Evolutionary conservation across 2,888 invertebrate genomes (phyloP).

Genomic region (Chaitophorus viminalis): DNA sequence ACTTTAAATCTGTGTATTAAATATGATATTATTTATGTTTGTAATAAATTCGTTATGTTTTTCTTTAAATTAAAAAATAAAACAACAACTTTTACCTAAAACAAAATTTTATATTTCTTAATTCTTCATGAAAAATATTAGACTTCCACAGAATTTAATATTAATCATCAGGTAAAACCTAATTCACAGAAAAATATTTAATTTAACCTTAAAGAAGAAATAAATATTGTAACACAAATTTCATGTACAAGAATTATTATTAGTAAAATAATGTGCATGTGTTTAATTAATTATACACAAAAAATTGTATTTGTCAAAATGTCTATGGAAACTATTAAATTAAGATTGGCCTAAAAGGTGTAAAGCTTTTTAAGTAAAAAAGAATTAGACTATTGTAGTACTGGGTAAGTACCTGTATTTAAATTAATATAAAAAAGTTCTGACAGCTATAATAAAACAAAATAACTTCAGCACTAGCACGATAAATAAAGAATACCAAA

Average conservation of each 20-base stretch:
- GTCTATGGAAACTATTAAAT: not conserved
- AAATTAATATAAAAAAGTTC: conserved; percentile 44
- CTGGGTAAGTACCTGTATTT: conserved; percentile 43
- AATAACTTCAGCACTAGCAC: conserved; percentile 13
- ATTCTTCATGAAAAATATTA: not conserved
- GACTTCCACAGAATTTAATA: not conserved
- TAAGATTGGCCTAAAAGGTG: not conserved
- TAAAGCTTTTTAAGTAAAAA: conserved; percentile 8
- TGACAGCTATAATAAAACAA: conserved; percentile 35
- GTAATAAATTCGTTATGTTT: not conserved
- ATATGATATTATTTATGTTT: not conserved
- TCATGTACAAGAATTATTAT: not conserved
- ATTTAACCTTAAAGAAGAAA: not conserved
- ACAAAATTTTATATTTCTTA: not conserved
- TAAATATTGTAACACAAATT: not conserved
- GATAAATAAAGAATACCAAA: conserved; percentile 54
- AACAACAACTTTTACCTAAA: not conserved
- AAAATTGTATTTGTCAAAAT: not conserved
- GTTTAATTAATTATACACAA: conserved; percentile 2
- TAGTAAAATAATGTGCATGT: not conserved
- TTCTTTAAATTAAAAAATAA: not conserved
- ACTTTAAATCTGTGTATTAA: not conserved
- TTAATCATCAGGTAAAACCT: not conserved
- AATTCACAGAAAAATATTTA: not conserved
- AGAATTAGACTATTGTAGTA: conserved; percentile 44